A percentile compares a stretch with the other conserved stretches of the same genome.
Evolutionary conservation across 64 coral and sea anemone species (phyloP).

Genomic region (Pocillopora verrucosa): DNA sequence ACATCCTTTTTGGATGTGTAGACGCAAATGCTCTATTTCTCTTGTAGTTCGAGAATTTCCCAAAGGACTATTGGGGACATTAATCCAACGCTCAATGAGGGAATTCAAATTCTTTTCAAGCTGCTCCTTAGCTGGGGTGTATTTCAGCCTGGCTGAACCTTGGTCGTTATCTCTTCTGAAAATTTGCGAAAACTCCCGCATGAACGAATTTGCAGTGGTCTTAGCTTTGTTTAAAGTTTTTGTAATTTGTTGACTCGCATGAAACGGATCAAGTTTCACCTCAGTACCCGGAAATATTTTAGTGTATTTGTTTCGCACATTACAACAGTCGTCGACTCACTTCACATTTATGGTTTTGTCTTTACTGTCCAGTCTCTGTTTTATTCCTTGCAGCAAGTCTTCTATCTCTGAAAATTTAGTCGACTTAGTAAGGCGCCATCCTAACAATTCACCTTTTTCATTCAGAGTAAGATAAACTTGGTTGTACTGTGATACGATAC

Average conservation of each 20-base stretch:
- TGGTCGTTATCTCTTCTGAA: constrained; percentile 7
- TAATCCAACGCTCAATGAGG: constrained; percentile 17
- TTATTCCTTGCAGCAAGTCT: too few species aligned
- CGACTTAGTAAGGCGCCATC: too few species aligned
- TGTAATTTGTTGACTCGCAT: constrained; percentile 15
- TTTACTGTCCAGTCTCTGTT: too few species aligned
- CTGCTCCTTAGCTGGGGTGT: background rate
- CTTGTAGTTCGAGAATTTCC: background rate
- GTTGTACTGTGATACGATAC: too few species aligned
- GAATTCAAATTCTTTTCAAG: constrained; percentile 6
- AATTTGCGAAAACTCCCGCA: background rate
- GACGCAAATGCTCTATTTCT: constrained; percentile 11
- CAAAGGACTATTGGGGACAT: constrained; percentile 23
- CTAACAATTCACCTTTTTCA: too few species aligned
- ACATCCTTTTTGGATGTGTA: constrained; percentile 17
- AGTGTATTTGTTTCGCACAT: background rate
- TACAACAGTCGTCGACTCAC: background rate
- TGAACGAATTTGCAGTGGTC: background rate
- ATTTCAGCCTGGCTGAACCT: background rate
- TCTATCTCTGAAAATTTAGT: too few species aligned
- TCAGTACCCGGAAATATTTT: background rate
- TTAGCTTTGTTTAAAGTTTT: constrained; percentile 6
- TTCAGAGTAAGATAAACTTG: too few species aligned
- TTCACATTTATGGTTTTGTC: background rate
- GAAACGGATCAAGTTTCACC: constrained; percentile 36